Conservation (phyloP, 2,888 invertebrate species). For the Actias luna region DNA sequence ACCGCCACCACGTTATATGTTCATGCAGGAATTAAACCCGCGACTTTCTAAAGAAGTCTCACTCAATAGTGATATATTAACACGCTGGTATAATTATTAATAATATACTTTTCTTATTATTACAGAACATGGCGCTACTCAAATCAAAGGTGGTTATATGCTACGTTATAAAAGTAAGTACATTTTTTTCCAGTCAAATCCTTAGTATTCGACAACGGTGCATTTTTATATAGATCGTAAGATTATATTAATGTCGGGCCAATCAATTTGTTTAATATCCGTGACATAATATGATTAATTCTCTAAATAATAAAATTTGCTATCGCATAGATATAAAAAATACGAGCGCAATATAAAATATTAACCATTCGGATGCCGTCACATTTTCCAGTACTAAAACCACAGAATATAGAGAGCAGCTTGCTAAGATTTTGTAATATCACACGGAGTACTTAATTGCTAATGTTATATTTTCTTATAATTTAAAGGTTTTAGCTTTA, state of each 20-base stretch:
- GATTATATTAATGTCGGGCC: too few relatives aligned
- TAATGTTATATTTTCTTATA: too few relatives aligned
- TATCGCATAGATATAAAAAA: not conserved
- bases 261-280: not conserved
- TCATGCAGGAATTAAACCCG: too few relatives aligned
- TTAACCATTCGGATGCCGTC: not conserved
- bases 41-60: too few relatives aligned
- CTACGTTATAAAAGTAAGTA: constrained; percentile 89
- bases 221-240: too few relatives aligned
- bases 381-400: not conserved
- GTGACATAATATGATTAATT: not conserved
- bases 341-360: not conserved
- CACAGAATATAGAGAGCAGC: not conserved
- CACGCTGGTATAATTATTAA: not conserved
- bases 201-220: too few relatives aligned
- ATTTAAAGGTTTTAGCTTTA: too few relatives aligned
- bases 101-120: constrained; percentile 46
- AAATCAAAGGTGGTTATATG: constrained; percentile 89
- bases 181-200: too few relatives aligned
- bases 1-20: too few relatives aligned
- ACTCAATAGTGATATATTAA: too few relatives aligned
- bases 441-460: too few relatives aligned
- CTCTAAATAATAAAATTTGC: not conserved
- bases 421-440: constrained; percentile 8
- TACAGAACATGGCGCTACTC: constrained; percentile 84